phyloP scores from a whole-genome alignment of 2,888 invertebrate genomes.

The Xanthia togata region DNA sequence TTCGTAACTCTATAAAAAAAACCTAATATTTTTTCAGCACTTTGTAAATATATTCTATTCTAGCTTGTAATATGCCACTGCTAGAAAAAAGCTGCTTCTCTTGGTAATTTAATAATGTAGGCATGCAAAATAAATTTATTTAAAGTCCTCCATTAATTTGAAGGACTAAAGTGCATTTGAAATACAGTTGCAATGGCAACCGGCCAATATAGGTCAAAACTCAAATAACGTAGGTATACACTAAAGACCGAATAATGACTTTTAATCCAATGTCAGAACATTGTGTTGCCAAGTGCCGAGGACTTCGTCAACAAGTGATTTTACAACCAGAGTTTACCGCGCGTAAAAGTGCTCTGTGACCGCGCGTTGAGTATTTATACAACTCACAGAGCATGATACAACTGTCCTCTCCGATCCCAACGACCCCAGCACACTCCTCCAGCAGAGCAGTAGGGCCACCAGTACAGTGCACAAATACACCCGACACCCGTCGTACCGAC shows the following conservation, averaged over 20 bases:
- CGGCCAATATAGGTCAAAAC: slow-evolving; percentile 49
- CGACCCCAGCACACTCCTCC: no score
- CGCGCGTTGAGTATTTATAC: no score
- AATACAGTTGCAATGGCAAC: slow-evolving; percentile 40
- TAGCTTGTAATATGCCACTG: not conserved
- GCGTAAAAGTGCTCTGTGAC: no score
- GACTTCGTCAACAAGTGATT: slow-evolving; percentile 43
- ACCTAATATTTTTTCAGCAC: not conserved
- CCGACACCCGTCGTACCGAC: no score
- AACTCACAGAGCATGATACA: no score
- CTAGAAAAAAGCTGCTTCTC: not conserved
- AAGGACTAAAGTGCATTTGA: slow-evolving; percentile 14
- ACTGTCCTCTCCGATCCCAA: no score
- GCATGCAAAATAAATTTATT: slow-evolving; percentile 27
- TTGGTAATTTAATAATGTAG: not conserved
- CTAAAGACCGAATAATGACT: slow-evolving; percentile 1
- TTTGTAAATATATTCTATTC: not conserved
- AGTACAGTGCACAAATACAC: no score
- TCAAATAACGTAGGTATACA: slow-evolving; percentile 22
- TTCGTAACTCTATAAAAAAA: not conserved
- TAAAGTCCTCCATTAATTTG: slow-evolving; percentile 26
- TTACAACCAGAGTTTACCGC: no score
- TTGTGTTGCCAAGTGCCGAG: slow-evolving; percentile 49
- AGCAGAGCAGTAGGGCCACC: no score
- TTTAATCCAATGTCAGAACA: slow-evolving; percentile 6